Evolutionary conservation across 1,140 invertebrate species (phyloP), one percentile per base, ranked within the genome.

Genomic region (Nilaparvata lugens): DNA sequence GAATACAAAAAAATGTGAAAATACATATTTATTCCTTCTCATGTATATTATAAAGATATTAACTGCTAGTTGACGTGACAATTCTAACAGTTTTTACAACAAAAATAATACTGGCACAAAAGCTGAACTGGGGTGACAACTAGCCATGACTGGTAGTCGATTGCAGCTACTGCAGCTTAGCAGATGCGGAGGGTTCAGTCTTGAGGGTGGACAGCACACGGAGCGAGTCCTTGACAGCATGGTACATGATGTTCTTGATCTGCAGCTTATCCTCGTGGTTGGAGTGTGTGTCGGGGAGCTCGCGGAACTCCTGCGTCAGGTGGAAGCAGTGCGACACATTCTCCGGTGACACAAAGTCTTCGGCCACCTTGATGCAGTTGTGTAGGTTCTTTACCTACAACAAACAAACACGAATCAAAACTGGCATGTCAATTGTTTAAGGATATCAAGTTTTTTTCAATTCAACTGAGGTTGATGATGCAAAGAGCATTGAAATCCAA

Each of bases 211-310:
- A 52, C 18, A 91, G 71, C 1, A 86, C 80, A 18, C 87, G 81
- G 21, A 95, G 74, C 7, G 91, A 87, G 76, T 98, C 95, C 76
- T 97, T 98, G 40, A 98, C 91, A 52, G 94, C 90, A 73, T 98
- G 95, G 75, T 97, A 98, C 67, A 98, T 93, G 66, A 98, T 97
- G 73, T 98, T 98, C 77, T 97, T 98, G 38, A 98, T 96, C 75
- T 98, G 95, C 25, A 98, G 76, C 74, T 98, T 98, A 76, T 98
- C 96, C 74, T 98, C 95, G 74, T 97, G 95, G 76, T 98, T 98
- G n/a, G 88, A 88, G 74, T 98, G 95, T 45, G 89, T 91, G 64
- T 95, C 90, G 4, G 93, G 95, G n/a, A 98, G 79, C 42, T 91
- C 85, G 1, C 95, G 84, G 76, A 98, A 97, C 76, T 98, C 94